Evolutionary conservation across 2,888 invertebrate genomes (phyloP), one percentile per base, ranked within the genome.

Genomic region (Agonopterix alstromeriana): DNA sequence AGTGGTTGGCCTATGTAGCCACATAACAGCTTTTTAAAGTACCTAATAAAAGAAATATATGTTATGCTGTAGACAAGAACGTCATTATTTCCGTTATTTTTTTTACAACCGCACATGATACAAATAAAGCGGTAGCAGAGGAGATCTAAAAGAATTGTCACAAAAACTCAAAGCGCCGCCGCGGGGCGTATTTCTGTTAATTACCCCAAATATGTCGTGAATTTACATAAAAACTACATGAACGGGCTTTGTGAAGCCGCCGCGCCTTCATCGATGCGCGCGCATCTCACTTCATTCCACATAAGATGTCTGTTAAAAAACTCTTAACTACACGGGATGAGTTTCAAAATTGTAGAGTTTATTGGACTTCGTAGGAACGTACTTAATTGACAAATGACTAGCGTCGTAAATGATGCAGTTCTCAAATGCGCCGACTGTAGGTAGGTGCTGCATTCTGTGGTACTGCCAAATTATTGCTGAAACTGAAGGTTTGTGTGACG

Each of bases 171-270:
- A 45, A 56, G 60, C 55, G 48, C 71, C 75, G 77, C 64, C 58
- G 52, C 56, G 65, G 68, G 62, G 68, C 27, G 27, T 71, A 67
- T 68, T 65, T 71, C 77, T 79, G 83, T 80, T 86, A 85, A 85
- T 85, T 84, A 84, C 82, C 73, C 65, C 78, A 83, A 83, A 84
- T 84, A 83, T 82, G 78, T 74, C 66, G 57, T 56, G 52, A 60
- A 58, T 53, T 51, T 53, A 46, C 47, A 53, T 35, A 36, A 52
- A 51, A 53, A 52, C 45, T 36, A 46, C 50, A 53, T 48, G 46
- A 52, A 47, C 48, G 46, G 49, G 45, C 54, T 60, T 56, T 61
- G 56, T 54, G 55, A 56, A 7, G 55, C 52, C 61, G 64, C 62
- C 56, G 60, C 38, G 38, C 10, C 10, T 38, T 9, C 10, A 38